Evolutionary conservation across 2,888 invertebrate species (phyloP).

Genomic region (Cantharis rufa): DNA sequence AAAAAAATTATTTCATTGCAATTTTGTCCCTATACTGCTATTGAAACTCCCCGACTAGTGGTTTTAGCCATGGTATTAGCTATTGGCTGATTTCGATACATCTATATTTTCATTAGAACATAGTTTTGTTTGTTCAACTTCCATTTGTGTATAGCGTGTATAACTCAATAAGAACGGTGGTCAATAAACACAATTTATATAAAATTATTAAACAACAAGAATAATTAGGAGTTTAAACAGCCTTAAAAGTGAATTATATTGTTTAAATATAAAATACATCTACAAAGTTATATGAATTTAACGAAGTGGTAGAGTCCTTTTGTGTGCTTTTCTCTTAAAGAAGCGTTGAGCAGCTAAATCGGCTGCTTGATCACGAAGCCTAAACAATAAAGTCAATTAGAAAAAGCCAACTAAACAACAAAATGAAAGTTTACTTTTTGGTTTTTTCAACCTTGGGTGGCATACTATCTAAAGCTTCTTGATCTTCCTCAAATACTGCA

Average conservation of each 20-base stretch:
- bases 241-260: not conserved
- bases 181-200: too few relatives aligned
- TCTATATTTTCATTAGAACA: too few relatives aligned
- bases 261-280: not conserved
- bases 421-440: not conserved
- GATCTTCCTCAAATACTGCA: slow-evolving; percentile 64
- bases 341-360: not conserved
- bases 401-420: not conserved
- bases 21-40: too few relatives aligned
- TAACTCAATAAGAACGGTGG: too few relatives aligned
- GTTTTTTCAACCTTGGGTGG: slow-evolving; percentile 26
- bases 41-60: too few relatives aligned
- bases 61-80: too few relatives aligned
- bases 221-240: too few relatives aligned
- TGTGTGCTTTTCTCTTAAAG: not conserved
- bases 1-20: too few relatives aligned
- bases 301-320: not conserved
- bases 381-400: not conserved
- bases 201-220: too few relatives aligned
- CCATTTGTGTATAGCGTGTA: too few relatives aligned
- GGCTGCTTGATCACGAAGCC: not conserved
- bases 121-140: too few relatives aligned
- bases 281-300: not conserved
- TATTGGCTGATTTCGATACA: too few relatives aligned
- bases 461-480: slow-evolving; percentile 36